Base-by-base conservation (phyloP, 2,797 vertebrate species). In the Enteromius argenteus region DNA sequence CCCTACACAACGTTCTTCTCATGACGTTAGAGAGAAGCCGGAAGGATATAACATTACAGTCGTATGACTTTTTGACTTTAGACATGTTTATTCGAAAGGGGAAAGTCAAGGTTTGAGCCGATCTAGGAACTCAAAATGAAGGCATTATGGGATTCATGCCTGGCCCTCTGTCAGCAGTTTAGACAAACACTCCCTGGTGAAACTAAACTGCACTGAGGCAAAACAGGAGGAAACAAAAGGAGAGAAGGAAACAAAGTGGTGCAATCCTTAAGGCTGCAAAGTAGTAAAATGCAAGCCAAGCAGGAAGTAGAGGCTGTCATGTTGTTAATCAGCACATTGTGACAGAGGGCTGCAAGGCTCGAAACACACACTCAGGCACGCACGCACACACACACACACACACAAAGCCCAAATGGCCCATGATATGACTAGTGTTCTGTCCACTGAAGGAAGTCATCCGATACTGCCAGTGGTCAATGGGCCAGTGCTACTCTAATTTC, bases 251-350 rank as follows among this genome's bases (percentile, higher is more conserved):
- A 90, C 91, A 89, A 86, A 90, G 87, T 85, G 84, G 88, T 92
- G 90, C 91, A 91, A 91, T 91, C 94, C 91, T 92, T 91, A 91
- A 93, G 92, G 91, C 91, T 88, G 90, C 88, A 92, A 93, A 93
- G 93, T 86, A 84, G 89, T 91, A 93, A 92, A 94, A 93, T 92
- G 94, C 94, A 94, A 92, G 92, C 91, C 91, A 93, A 94, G 94
- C 94, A 95, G 94, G 93, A 95, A 94, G 93, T 91, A 79, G 80
- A 88, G 86, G 91, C 93, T 93, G 94, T 94, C 92, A 90, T 92
- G 91, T 94, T 91, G 94, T 93, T 93, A 93, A 94, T 95, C 93
- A 95, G 94, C 92, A 94, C 92, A 94, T 92, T 94, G 92, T 92
- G 91, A 94, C 91, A 91, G 92, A 80, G 73, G 92, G 92, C 92